Conservation (phyloP, 2,797 vertebrate genomes). For the Thalassophryne amazonica region DNA sequence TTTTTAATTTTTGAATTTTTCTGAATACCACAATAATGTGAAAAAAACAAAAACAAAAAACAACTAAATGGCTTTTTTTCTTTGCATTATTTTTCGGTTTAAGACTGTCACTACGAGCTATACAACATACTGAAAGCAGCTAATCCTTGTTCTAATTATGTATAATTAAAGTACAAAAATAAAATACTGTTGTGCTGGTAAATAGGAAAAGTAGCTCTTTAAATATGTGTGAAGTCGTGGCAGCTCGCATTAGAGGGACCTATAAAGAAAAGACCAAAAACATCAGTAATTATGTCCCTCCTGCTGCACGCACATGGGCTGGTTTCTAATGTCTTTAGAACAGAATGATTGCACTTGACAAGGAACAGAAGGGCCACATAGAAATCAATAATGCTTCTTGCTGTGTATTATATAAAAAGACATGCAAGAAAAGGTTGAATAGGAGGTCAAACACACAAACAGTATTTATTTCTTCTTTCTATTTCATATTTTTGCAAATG, state of each 20-base stretch:
- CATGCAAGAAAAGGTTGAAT: background rate
- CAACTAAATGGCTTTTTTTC: too few relatives aligned
- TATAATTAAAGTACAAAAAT: too few relatives aligned
- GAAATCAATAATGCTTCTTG: slow-evolving; percentile 31
- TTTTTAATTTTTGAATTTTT: too few relatives aligned
- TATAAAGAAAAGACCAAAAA: background rate
- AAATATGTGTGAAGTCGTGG: background rate
- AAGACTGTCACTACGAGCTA: too few relatives aligned
- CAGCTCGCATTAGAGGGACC: background rate
- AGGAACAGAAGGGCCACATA: slow-evolving; percentile 31
- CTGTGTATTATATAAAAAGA: slow-evolving; percentile 1
- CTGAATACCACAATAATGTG: too few relatives aligned
- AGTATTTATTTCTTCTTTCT: background rate
- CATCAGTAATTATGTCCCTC: background rate
- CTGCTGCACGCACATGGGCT: background rate
- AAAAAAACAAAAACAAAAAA: too few relatives aligned
- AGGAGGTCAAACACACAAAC: background rate
- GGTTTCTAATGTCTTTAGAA: slow-evolving; percentile 5
- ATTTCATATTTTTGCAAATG: background rate
- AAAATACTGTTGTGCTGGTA: background rate
- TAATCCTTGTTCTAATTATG: too few relatives aligned
- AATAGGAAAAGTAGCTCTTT: background rate
- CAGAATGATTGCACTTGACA: slow-evolving; percentile 29
- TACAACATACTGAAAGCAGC: too few relatives aligned
- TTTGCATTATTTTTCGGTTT: too few relatives aligned